These are phyloP conservation scores for Volucella zonaria DNA, from an alignment of 2,888 invertebrate species.

Conservation along the genomic window DNA sequence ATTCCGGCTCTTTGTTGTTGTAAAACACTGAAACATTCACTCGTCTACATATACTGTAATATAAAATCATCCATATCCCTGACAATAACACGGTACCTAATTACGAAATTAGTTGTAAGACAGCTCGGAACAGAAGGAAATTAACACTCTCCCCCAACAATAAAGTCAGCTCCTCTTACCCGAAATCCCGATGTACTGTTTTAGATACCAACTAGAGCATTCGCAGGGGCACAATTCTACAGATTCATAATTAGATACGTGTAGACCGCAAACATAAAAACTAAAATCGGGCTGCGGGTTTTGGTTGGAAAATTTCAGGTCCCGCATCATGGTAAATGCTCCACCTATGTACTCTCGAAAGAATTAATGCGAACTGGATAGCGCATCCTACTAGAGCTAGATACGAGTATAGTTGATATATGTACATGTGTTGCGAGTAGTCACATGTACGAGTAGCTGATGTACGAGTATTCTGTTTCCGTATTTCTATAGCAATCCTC, in stretches of 20 bases:
- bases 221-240: slow-evolving; percentile 45
- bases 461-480: too few relatives aligned
- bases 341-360: background rate
- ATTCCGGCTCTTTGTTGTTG: slow-evolving; percentile 25
- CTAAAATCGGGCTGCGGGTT: slow-evolving; percentile 55
- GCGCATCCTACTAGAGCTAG: background rate
- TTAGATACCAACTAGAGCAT: slow-evolving; percentile 29
- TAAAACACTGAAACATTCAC: background rate
- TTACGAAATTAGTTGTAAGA: slow-evolving; percentile 57
- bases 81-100: slow-evolving; percentile 54
- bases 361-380: slow-evolving; percentile 63
- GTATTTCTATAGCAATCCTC: slow-evolving; percentile 20
- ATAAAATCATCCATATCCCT: slow-evolving; percentile 1
- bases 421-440: too few relatives aligned
- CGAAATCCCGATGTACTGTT: background rate
- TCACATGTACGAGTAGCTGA: too few relatives aligned
- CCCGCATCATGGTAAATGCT: slow-evolving; percentile 5
- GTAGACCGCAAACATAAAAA: slow-evolving; percentile 62
- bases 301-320: background rate
- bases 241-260: slow-evolving; percentile 67
- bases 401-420: slow-evolving; percentile 19
- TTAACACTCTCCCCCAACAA: slow-evolving; percentile 23
- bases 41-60: background rate
- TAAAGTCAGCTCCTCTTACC: background rate
- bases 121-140: slow-evolving; percentile 38